A percentile compares a stretch with the other conserved stretches of the same genome.
Conservation (phyloP, 2,113 vertebrate genomes). For the Chamaea fasciata region DNA sequence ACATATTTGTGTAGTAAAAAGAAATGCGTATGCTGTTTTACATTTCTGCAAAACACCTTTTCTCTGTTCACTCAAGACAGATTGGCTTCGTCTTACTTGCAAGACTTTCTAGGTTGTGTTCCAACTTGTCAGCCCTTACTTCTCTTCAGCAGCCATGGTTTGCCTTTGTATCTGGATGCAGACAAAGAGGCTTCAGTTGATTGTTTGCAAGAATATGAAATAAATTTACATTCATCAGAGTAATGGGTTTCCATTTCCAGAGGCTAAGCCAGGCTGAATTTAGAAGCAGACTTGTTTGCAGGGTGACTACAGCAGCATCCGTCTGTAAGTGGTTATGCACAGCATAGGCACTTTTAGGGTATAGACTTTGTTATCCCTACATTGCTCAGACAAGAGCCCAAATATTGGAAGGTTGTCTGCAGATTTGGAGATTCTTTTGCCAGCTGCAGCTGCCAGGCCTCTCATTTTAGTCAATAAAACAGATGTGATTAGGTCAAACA, state of each 20-base stretch:
- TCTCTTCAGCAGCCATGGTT: not conserved
- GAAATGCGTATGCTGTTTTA: not conserved
- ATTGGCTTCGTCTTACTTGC: not conserved
- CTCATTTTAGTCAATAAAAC: slow-evolving; percentile 27
- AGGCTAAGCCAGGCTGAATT: slow-evolving; percentile 5
- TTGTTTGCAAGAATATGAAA: slow-evolving; percentile 18
- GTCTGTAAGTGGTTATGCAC: not conserved
- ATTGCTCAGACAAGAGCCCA: slow-evolving; percentile 28
- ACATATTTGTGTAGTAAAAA: not conserved
- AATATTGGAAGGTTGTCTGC: not conserved
- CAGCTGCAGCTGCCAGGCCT: slow-evolving; percentile 15
- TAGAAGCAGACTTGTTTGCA: slow-evolving; percentile 8
- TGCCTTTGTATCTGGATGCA: not conserved
- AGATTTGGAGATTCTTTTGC: slow-evolving; percentile 2
- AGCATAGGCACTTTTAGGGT: not conserved
- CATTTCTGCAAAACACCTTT: not conserved
- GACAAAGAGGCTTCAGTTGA: slow-evolving; percentile 12
- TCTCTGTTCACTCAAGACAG: not conserved
- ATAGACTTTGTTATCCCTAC: not conserved
- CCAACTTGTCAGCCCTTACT: not conserved
- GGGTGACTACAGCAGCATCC: not conserved
- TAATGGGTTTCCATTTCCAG: not conserved
- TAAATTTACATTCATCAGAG: not conserved
- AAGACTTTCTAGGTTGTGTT: not conserved
- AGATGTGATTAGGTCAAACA: slow-evolving; percentile 54